phyloP scores from a whole-genome alignment of 1,140 invertebrate genomes.

The Sitodiplosis mosellana region DNA sequence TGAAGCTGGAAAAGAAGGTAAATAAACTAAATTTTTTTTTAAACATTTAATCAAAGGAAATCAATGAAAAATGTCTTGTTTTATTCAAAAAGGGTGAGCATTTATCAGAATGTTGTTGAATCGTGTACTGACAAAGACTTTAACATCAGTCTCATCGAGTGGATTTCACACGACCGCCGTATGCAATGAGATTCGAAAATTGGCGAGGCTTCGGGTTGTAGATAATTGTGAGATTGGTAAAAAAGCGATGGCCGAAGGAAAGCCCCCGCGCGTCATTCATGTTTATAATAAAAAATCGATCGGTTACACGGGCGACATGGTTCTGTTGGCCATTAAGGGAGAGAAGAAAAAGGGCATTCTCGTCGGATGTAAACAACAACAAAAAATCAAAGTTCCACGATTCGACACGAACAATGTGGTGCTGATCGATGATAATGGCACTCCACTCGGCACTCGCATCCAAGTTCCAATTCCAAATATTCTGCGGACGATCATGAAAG shows the following conservation, averaged over 20 bases:
- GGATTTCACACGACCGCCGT: slow-evolving; percentile 35
- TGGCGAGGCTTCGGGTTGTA: slow-evolving; percentile 72
- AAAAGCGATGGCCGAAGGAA: slow-evolving; percentile 80
- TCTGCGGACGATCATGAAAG: slow-evolving; percentile 69
- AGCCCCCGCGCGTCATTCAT: slow-evolving; percentile 75
- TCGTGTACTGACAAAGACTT: not conserved
- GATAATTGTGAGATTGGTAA: slow-evolving; percentile 93
- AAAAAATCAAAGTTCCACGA: slow-evolving; percentile 66
- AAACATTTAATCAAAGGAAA: no score
- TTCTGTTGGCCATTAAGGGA: slow-evolving; percentile 90
- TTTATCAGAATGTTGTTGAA: no score
- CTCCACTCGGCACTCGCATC: slow-evolving; percentile 83
- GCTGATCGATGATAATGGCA: slow-evolving; percentile 85
- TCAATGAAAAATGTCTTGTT: no score
- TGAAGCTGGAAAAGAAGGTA: no score
- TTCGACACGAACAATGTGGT: slow-evolving; percentile 97
- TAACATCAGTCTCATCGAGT: not conserved
- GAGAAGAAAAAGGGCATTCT: slow-evolving; percentile 92
- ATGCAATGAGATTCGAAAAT: slow-evolving; percentile 41
- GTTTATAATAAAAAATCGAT: slow-evolving; percentile 63
- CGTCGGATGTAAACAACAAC: slow-evolving; percentile 77
- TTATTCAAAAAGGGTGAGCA: no score
- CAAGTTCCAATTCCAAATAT: slow-evolving; percentile 86
- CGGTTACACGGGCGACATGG: slow-evolving; percentile 55
- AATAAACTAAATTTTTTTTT: no score